Evolutionary conservation across 2,888 invertebrate species (phyloP).

Genomic region (Drosophila yooni): DNA sequence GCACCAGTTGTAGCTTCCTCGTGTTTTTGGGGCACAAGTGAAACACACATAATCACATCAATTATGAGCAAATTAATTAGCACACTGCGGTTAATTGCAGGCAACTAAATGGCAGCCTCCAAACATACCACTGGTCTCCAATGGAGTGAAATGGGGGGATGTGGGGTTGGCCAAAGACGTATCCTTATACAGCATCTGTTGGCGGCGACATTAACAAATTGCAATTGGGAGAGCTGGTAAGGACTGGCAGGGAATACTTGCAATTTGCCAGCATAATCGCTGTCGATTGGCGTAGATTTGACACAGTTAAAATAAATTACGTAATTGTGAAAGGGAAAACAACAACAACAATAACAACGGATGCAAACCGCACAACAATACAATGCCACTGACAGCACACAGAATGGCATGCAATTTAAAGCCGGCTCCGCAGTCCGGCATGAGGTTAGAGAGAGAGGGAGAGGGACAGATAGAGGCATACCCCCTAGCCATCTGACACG

Average conservation of each 20-base stretch:
- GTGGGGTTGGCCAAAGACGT: constrained; percentile 8
- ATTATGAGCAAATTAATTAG: constrained; percentile 81
- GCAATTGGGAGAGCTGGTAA: constrained; percentile 48
- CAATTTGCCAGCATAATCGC: constrained; percentile 80
- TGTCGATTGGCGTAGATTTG: constrained; percentile 79
- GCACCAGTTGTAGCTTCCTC: constrained; percentile 45
- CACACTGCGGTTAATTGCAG: constrained; percentile 80
- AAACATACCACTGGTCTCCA: not conserved
- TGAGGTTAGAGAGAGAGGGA: constrained; percentile 15
- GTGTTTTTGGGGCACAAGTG: constrained; percentile 60
- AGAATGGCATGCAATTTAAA: constrained; percentile 74
- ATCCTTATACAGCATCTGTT: constrained; percentile 29
- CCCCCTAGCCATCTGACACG: constrained; percentile 51
- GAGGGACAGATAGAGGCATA: constrained; percentile 8
- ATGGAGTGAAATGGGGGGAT: not conserved
- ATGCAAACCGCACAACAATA: constrained; percentile 52
- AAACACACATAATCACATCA: constrained; percentile 80
- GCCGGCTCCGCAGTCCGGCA: constrained; percentile 42
- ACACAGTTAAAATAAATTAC: constrained; percentile 82
- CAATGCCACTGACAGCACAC: constrained; percentile 65
- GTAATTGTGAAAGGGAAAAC: constrained; percentile 70
- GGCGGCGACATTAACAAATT: constrained; percentile 75
- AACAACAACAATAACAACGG: constrained; percentile 30
- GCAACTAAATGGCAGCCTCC: constrained; percentile 56
- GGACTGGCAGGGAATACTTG: constrained; percentile 65